A percentile compares a stretch with the other conserved stretches of the same genome.
These are phyloP conservation scores for Dasypogon diadema DNA, from an alignment of 2,888 invertebrate genomes.

Conservation along the genomic window DNA sequence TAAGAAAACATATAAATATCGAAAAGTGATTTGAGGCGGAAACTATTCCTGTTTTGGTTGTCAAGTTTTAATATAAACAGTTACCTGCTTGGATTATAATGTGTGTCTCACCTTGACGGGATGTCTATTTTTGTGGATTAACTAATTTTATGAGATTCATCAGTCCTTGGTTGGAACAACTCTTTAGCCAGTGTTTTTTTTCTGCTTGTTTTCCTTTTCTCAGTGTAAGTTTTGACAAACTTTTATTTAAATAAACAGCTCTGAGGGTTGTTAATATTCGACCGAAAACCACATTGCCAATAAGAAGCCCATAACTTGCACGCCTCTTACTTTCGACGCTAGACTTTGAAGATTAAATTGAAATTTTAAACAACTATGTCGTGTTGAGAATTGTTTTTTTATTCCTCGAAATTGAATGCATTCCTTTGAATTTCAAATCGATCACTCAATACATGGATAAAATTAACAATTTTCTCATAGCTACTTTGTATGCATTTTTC, in stretches of 20 bases:
- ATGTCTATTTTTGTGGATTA: constrained; percentile 56
- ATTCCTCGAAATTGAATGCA: constrained; percentile 4
- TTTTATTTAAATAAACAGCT: background rate
- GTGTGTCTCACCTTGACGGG: constrained; percentile 52
- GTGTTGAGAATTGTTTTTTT: constrained; percentile 21
- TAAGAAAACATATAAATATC: constrained; percentile 18
- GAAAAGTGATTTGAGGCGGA: constrained; percentile 35
- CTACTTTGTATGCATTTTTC: constrained; percentile 43
- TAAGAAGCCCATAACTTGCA: background rate
- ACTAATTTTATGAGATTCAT: constrained; percentile 49
- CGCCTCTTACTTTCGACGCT: background rate
- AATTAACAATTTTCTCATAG: background rate
- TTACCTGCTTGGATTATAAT: constrained; percentile 41
- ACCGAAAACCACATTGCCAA: background rate
- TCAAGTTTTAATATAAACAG: constrained; percentile 30
- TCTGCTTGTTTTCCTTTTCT: background rate
- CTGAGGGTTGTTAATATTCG: background rate
- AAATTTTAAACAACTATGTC: constrained; percentile 28
- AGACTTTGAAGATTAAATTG: background rate
- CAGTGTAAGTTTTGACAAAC: constrained; percentile 16
- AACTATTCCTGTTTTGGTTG: constrained; percentile 34
- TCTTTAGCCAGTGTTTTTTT: background rate
- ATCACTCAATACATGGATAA: background rate
- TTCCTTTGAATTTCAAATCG: constrained; percentile 34
- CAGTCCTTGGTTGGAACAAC: constrained; percentile 34